These are phyloP conservation scores for Serilophus lunatus DNA, from an alignment of 2,113 vertebrate genomes.

Conservation along the genomic window DNA sequence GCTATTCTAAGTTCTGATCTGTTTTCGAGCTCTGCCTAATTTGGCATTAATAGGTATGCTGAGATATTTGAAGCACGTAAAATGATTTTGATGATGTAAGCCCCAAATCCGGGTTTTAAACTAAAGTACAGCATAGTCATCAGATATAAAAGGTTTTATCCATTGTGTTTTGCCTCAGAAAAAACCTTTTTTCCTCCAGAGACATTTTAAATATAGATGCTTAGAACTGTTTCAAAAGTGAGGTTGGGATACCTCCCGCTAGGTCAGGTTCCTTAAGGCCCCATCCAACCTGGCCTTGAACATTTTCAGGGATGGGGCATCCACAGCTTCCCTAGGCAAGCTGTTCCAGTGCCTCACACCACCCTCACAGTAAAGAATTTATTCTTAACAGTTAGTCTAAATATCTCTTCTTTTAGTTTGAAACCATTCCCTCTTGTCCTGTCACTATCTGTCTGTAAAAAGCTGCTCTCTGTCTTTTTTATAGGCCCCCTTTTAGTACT, in stretches of 20 bases:
- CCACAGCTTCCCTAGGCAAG: neutral
- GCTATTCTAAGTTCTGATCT: neutral
- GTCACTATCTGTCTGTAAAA: neutral
- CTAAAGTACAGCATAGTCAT: neutral
- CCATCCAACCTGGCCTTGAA: neutral
- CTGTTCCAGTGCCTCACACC: neutral
- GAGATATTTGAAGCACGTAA: conserved; percentile 18
- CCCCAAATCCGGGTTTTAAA: neutral
- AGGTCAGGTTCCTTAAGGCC: neutral
- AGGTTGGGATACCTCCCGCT: neutral
- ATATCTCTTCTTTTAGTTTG: neutral
- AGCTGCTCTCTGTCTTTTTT: neutral
- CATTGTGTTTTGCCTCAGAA: neutral
- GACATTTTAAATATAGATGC: neutral
- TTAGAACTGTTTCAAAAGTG: neutral
- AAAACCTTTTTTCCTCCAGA: rapidly evolving
- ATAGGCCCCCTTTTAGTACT: neutral
- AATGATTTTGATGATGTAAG: neutral
- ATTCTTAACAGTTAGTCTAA: neutral
- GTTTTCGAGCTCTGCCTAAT: neutral
- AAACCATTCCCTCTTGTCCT: neutral
- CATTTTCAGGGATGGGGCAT: neutral
- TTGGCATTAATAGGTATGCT: neutral
- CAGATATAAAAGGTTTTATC: neutral
- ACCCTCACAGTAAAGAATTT: neutral